Base-by-base conservation (phyloP, 2,113 vertebrate genomes). In the Tragulus kanchil region DNA sequence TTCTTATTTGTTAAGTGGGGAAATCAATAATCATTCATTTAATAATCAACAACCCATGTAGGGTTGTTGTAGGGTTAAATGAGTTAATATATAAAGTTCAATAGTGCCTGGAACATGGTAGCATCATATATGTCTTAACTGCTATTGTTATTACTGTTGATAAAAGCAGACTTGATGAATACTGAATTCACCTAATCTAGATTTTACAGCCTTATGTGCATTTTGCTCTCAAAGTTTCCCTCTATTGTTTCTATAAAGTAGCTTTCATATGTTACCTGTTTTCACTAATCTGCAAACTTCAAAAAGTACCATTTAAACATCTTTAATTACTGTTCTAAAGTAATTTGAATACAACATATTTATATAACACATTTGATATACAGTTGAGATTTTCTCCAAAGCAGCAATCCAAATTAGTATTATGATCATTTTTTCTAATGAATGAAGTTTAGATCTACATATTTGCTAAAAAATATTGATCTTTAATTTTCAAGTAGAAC, bases 401-500 rank as follows among this genome's bases (percentile, higher is more conserved):
- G 64, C 42, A 67, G 36, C 26, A 95, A 93, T 83, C 83, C 21
- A 89, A 95, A 89, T 78, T 36, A 75, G 89, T 58, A 62, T 9
- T 31, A 36, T 97, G 85, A 67, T 31, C 21, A 59, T 90, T 61
- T 26, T 1, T 93, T 28, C 83, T 90, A 79, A 62, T 64, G 79
- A 81, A 75, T 93, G 50, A 91, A 96, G 52, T 19, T 93, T 65
- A 97, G 2, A 42, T 95, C 87, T 98, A 58, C 31, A 2, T 69
- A 56, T 85, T 96, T 97, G 96, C 94, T 97, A 90, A 58, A 96
- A 98, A 97, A 96, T 77, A 61, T 25, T 23, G 3, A 93, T 61
- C 92, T 96, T 98, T 96, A 48, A 50, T 96, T 98, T 98, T 93
- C 73, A 82, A 93, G 97, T 77, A 17, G 6, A 96, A 91, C 58